Conservation (phyloP, 2,113 vertebrate genomes). For the Benitochromis conjunctus region DNA sequence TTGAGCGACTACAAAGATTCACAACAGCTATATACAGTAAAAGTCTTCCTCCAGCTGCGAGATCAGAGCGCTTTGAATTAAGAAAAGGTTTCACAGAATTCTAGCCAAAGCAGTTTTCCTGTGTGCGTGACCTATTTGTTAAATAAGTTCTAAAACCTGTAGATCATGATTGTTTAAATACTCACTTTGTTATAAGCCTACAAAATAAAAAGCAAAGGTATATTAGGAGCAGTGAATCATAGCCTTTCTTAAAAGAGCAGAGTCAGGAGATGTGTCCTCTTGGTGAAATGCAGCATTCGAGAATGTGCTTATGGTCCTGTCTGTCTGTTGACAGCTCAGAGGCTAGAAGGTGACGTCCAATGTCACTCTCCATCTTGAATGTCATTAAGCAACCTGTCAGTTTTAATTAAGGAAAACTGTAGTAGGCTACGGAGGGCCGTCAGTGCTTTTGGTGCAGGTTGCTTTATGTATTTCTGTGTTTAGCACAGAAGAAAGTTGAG, state of each 20-base stretch:
- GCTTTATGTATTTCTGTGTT: neutral
- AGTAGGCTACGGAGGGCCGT: neutral
- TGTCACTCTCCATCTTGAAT: conserved; percentile 27
- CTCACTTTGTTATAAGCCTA: neutral
- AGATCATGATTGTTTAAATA: neutral
- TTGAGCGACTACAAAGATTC: neutral
- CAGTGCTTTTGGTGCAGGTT: neutral
- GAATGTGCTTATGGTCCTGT: conserved; percentile 3
- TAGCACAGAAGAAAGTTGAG: neutral
- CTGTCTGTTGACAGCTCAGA: neutral
- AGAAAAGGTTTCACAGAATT: neutral
- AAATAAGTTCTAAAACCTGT: neutral
- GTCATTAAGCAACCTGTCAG: conserved; percentile 26
- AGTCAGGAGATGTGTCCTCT: neutral
- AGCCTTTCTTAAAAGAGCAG: neutral
- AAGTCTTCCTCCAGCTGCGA: neutral
- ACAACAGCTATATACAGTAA: neutral
- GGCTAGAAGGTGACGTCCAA: neutral
- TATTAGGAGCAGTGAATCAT: conserved; percentile 2
- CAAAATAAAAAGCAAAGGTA: neutral
- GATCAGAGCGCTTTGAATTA: neutral
- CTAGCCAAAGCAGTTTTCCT: neutral
- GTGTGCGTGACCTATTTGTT: neutral
- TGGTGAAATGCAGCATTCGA: neutral
- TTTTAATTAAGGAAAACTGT: conserved; percentile 11